Conservation (phyloP, 1,140 invertebrate genomes). For the Bombus confusus region DNA sequence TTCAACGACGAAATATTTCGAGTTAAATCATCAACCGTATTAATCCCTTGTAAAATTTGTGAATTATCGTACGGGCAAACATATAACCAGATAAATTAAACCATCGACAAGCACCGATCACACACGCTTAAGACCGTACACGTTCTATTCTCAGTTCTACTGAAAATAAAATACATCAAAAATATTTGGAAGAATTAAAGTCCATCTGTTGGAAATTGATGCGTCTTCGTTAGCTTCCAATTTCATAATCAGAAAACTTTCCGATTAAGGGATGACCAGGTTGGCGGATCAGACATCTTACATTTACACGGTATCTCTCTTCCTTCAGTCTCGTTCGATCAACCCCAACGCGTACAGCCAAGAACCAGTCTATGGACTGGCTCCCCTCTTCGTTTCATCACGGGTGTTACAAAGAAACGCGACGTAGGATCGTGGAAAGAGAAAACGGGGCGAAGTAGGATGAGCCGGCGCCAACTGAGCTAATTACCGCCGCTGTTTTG, state of each 20-base stretch:
- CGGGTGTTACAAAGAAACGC: conserved; percentile 44
- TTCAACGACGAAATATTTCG: background rate
- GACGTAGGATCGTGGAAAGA: conserved; percentile 7
- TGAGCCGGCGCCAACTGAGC: conserved; percentile 66
- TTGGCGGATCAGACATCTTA: background rate
- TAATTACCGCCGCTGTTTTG: conserved; percentile 77
- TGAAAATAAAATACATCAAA: background rate
- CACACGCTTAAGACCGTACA: too few species aligned
- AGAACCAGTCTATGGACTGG: background rate
- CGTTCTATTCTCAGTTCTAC: background rate
- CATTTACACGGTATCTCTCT: background rate
- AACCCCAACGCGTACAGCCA: background rate
- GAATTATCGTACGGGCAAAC: background rate
- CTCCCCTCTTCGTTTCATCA: background rate
- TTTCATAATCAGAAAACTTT: background rate
- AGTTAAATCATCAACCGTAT: background rate
- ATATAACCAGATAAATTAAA: too few species aligned
- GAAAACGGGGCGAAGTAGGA: conserved; percentile 36
- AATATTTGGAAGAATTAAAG: background rate
- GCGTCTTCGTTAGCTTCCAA: too few species aligned
- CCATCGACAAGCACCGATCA: too few species aligned
- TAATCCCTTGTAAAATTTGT: background rate
- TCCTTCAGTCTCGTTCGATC: background rate
- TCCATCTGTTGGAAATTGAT: too few species aligned
- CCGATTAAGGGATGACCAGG: background rate